Conservation (phyloP, 23 tunicate genomes). For the Ciona savignyi region DNA sequence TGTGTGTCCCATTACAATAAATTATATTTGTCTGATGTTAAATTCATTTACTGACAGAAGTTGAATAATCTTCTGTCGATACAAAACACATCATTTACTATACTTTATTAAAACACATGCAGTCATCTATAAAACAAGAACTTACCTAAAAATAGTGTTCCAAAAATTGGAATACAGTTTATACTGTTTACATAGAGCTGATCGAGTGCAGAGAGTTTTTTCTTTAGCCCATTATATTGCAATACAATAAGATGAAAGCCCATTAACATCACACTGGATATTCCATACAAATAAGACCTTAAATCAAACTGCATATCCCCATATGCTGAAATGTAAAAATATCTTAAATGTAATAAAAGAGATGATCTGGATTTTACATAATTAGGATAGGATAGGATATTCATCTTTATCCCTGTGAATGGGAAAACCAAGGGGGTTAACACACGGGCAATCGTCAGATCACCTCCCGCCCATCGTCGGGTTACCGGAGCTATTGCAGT, state of each 20-base stretch:
- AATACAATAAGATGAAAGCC: conserved; percentile 59
- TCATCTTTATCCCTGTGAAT: not conserved
- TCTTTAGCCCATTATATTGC: conserved; percentile 52
- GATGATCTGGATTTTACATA: no score
- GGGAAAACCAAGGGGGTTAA: not conserved
- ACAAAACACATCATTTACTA: not conserved
- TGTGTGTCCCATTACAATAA: no score
- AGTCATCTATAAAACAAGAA: not conserved
- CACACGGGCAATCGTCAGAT: not conserved
- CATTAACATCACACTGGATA: conserved; percentile 44
- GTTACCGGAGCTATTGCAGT: no score
- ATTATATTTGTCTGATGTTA: no score
- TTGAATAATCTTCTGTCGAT: not conserved
- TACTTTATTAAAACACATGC: not conserved
- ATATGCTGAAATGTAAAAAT: conserved; percentile 41
- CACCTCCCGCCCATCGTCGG: no score
- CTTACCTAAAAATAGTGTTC: conserved; percentile 23
- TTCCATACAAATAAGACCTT: conserved; percentile 51
- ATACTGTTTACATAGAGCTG: conserved; percentile 63
- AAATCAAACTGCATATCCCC: conserved; percentile 80
- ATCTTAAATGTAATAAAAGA: no score
- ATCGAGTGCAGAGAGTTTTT: conserved; percentile 35
- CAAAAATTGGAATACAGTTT: conserved; percentile 75
- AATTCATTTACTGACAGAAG: no score
- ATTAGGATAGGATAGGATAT: not conserved